Percentiles rank a stretch among this genome's conserved stretches.
phyloP scores from a whole-genome alignment of 92 coral and sea anemone species.

The Heliopora coerulea region DNA sequence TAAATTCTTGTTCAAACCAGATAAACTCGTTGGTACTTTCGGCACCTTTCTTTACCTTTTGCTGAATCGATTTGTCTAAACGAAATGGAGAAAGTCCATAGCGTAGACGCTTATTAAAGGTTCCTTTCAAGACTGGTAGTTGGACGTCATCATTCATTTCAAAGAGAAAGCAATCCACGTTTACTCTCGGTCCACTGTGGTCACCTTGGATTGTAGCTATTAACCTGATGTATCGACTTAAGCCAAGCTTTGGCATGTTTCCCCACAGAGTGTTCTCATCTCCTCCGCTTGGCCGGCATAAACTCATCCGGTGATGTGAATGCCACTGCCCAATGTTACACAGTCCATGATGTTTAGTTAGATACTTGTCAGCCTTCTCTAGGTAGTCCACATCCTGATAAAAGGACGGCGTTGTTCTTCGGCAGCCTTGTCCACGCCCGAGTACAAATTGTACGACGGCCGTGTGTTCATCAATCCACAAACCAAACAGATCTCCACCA shows the following conservation, averaged over 20 bases:
- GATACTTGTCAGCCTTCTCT: neutral
- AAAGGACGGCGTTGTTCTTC: conserved; percentile 24
- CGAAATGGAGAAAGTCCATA: conserved; percentile 21
- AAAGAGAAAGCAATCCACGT: conserved; percentile 48
- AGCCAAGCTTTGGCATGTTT: conserved; percentile 23
- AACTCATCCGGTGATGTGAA: conserved; percentile 31
- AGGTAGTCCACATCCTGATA: conserved; percentile 32
- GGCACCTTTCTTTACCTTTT: neutral
- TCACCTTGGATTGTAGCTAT: conserved; percentile 20
- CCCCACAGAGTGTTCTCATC: conserved; percentile 35
- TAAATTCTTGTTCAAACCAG: too few species aligned
- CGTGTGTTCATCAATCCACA: conserved; percentile 35
- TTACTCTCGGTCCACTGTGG: neutral
- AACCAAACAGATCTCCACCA: conserved; percentile 41
- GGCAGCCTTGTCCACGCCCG: conserved; percentile 24
- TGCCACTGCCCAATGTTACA: conserved; percentile 43
- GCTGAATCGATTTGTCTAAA: conserved; percentile 3
- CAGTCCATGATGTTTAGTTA: conserved; percentile 2
- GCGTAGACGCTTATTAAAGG: neutral
- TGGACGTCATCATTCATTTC: neutral
- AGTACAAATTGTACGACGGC: conserved; percentile 30
- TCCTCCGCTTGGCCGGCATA: conserved; percentile 20
- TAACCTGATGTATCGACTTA: conserved; percentile 22
- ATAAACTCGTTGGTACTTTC: conserved; percentile 4
- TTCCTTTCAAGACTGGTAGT: conserved; percentile 27